Base-by-base conservation (phyloP, 2,113 vertebrate species). In the Sebastes fasciatus region DNA sequence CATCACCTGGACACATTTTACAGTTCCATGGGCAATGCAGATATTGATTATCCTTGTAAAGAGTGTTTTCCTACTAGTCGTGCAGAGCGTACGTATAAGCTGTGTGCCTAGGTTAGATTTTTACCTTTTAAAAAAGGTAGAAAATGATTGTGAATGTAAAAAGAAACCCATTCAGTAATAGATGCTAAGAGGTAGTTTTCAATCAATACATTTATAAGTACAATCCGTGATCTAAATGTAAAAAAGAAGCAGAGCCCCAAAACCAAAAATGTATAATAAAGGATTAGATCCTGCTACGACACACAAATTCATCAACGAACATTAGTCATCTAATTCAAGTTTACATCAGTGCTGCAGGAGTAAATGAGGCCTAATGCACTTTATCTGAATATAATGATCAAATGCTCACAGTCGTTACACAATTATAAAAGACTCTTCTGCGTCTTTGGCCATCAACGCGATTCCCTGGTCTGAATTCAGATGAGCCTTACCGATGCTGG, bases 401-500 rank as follows among this genome's bases (percentile, higher is more conserved):
- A 60, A 40, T 4, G 43, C 26, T 52, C 11, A 68, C n/a, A 48
- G 58, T n/a, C 23, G 65, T n/a, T 3, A 54, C 2, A 45, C 45
- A 14, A 10, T 4, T 14, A 61, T 54, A 8, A 60, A 16, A 57
- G 51, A 54, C 5, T 52, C 12, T 26, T 1, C 40, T 49, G 49
- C 14, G 45, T 58, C 54, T 62, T 14, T 26, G 14, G 26, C 23
- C 23, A 42, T 34, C 16, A 54, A 8, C 1, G 3, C 10, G 43
- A 43, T 21, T 26, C 4, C 42, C 4, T 48, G 62, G 10, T 58
- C 16, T 42, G 57, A 70, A 16, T 63, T 54, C 19, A 57, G 21
- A 21, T 9, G 0, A 64, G 49, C 17, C 85, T 84, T 87, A 99
- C 98, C 98, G 49, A 94, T 91, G 77, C 85, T 77, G 13, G 93